Evolutionary conservation across 2,888 invertebrate species (phyloP).

Genomic region (Eumerus sabulonum): DNA sequence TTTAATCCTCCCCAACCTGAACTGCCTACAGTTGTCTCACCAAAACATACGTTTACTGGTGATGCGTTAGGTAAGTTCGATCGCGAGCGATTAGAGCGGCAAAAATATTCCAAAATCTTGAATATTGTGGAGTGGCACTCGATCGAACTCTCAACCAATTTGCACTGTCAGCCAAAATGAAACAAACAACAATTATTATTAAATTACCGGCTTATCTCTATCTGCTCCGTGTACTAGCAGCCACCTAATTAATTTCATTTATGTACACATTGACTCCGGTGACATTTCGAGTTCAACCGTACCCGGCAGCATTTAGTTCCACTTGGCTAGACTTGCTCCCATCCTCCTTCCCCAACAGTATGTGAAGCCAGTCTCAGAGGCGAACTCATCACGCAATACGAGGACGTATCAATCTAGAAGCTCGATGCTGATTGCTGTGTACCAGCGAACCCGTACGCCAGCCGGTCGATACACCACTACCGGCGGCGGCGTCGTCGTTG

Average conservation of each 20-base stretch:
- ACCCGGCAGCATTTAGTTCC: not conserved
- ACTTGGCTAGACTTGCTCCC: not conserved
- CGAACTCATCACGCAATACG: conserved; percentile 30
- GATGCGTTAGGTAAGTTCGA: no score
- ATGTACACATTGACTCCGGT: conserved; percentile 57
- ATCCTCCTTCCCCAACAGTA: no score
- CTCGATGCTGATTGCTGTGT: conserved; percentile 37
- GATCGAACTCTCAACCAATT: conserved; percentile 54
- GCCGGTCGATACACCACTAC: no score
- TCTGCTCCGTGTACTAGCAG: conserved; percentile 37
- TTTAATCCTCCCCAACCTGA: no score
- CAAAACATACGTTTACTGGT: no score
- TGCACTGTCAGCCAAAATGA: conserved; percentile 65
- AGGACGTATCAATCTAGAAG: conserved; percentile 43
- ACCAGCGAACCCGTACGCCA: conserved; percentile 7
- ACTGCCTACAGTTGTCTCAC: no score
- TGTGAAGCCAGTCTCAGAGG: no score
- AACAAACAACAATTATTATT: conserved; percentile 65
- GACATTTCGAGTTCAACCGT: conserved; percentile 58
- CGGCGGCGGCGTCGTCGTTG: conserved; percentile 3
- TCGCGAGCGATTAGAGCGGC: no score
- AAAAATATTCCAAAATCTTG: conserved; percentile 47
- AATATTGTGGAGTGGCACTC: conserved; percentile 16
- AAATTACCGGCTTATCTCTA: conserved; percentile 47
- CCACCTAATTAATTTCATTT: conserved; percentile 68